Conservation (phyloP, 1,140 invertebrate genomes). For the Drosophila fuyamai region DNA sequence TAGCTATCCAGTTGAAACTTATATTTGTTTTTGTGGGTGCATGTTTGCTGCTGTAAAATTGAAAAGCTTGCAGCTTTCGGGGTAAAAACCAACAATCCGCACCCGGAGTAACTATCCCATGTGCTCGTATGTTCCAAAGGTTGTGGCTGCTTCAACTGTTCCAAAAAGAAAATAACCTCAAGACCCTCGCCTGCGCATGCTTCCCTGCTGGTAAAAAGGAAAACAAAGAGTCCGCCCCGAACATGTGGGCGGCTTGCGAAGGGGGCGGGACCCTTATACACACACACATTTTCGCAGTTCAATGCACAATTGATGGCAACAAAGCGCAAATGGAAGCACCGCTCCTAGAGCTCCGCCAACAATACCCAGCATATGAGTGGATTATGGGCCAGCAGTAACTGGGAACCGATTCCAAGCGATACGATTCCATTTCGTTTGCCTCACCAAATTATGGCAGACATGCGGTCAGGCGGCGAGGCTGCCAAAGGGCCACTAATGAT, state of each 20-base stretch:
- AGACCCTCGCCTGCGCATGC: constrained; percentile 42
- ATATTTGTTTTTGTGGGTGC: background rate
- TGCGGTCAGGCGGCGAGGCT: constrained; percentile 20
- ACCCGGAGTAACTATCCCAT: constrained; percentile 25
- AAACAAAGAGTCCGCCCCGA: constrained; percentile 31
- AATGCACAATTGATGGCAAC: constrained; percentile 71
- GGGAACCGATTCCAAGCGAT: constrained; percentile 15
- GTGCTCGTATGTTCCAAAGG: constrained; percentile 16
- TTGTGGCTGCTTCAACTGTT: constrained; percentile 33
- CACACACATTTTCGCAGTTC: constrained; percentile 71
- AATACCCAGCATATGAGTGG: constrained; percentile 46
- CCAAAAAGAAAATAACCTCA: constrained; percentile 26
- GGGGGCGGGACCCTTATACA: constrained; percentile 16
- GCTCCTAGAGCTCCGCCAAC: constrained; percentile 29
- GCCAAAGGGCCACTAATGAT: constrained; percentile 52
- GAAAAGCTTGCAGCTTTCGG: constrained; percentile 49
- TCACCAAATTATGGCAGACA: constrained; percentile 43
- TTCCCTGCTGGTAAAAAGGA: constrained; percentile 11
- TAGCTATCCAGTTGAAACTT: background rate
- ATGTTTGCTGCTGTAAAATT: constrained; percentile 26
- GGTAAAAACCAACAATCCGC: constrained; percentile 29
- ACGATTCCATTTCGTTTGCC: constrained; percentile 46
- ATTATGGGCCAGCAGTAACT: constrained; percentile 47
- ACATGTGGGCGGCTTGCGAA: background rate
- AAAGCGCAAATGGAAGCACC: constrained; percentile 39